Evolutionary conservation across 2,888 invertebrate genomes (phyloP).

Genomic region (Carpatolechia fugitivella): DNA sequence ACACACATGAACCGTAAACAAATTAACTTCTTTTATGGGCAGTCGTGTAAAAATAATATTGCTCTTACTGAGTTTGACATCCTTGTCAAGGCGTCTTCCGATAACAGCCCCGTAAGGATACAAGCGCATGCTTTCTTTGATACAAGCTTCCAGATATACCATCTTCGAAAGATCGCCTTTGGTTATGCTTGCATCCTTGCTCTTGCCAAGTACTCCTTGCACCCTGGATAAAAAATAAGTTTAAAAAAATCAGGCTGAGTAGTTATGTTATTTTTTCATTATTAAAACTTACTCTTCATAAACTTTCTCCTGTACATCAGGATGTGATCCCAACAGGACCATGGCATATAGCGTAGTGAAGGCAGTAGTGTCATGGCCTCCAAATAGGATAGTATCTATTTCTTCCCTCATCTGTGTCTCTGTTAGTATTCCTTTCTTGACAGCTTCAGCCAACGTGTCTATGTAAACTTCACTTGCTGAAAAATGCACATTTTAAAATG

Average conservation of each 20-base stretch:
- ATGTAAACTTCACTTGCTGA: neutral
- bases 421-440: constrained; percentile 22
- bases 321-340: neutral
- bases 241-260: neutral
- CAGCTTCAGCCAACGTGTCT: neutral
- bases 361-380: neutral
- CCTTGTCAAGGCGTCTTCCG: constrained; percentile 25
- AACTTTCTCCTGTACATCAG: neutral
- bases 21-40: no score
- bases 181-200: constrained; percentile 13
- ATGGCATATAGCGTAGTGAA: neutral
- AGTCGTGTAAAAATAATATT: no score
- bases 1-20: no score
- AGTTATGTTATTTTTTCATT: neutral
- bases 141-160: constrained; percentile 36
- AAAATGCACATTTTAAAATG: neutral
- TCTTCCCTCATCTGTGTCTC: constrained; percentile 36
- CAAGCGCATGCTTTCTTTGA: constrained; percentile 36
- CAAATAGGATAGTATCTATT: constrained; percentile 18
- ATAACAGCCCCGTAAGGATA: constrained; percentile 30
- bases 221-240: neutral
- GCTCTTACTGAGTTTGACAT: constrained; percentile 34
- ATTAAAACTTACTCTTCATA: neutral
- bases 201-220: neutral
- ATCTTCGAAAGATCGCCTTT: constrained; percentile 34